These are phyloP conservation scores for Indicator indicator DNA, from an alignment of 2,113 vertebrate genomes.

Conservation along the genomic window DNA sequence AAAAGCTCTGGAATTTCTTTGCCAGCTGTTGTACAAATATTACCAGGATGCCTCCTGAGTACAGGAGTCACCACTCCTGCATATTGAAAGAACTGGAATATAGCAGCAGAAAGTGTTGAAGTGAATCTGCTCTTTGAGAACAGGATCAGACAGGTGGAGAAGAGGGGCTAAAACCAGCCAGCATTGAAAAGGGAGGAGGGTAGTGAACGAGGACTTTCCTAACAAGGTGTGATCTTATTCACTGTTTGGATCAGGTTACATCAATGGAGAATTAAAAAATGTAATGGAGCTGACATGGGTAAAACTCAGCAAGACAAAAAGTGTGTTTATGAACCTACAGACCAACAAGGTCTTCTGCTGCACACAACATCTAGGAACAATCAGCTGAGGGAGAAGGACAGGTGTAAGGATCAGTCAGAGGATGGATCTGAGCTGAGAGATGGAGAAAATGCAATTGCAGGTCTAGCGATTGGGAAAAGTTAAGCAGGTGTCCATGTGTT, in stretches of 20 bases:
- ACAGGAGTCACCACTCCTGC: not conserved
- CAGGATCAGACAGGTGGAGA: not conserved
- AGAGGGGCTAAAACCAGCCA: not conserved
- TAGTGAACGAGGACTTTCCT: not conserved
- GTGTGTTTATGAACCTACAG: not conserved
- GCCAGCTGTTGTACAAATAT: not conserved
- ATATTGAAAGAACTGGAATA: not conserved
- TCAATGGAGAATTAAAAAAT: not conserved
- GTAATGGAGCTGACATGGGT: not conserved
- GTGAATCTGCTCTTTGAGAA: not conserved
- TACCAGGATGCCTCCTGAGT: not conserved
- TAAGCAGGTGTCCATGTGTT: not conserved
- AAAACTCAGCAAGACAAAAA: not conserved
- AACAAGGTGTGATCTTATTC: not conserved
- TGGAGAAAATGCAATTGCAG: not conserved
- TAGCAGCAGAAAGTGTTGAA: not conserved
- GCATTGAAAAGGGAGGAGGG: not conserved
- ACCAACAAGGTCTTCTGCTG: not conserved
- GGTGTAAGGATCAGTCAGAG: not conserved
- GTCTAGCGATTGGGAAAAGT: not conserved
- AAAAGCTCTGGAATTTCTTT: not conserved
- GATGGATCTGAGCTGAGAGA: not conserved
- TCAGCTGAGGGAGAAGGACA: not conserved
- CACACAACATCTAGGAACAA: no score
- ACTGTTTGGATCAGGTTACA: not conserved